These are phyloP conservation scores for Sorex araneus DNA, from an alignment of 2,113 vertebrate genomes.

Conservation along the genomic window DNA sequence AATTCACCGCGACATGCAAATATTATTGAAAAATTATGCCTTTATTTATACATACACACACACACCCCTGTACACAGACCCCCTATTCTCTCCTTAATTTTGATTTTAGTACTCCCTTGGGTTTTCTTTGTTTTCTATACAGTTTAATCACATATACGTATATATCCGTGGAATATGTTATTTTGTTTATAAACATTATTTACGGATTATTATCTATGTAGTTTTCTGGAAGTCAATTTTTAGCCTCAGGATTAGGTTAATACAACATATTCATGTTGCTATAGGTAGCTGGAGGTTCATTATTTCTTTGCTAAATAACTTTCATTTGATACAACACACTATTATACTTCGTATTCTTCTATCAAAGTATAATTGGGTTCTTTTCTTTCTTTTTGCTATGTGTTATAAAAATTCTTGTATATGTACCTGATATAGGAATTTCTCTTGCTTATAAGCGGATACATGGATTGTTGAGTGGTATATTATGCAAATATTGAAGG, in stretches of 20 bases:
- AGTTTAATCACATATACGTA: background rate
- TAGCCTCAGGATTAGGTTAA: background rate
- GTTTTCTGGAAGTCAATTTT: slow-evolving; percentile 50
- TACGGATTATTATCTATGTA: background rate
- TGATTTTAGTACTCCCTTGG: background rate
- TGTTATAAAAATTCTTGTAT: slow-evolving; percentile 13
- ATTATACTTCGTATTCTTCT: background rate
- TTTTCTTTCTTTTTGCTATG: slow-evolving; percentile 19
- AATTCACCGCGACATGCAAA: slow-evolving; percentile 4
- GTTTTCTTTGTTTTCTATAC: background rate
- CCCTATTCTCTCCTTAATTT: slow-evolving; percentile 6
- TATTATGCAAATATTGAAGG: slow-evolving; percentile 29
- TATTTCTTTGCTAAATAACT: slow-evolving; percentile 39
- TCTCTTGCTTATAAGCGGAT: slow-evolving; percentile 21
- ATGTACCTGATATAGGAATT: slow-evolving; percentile 17
- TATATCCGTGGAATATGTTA: background rate
- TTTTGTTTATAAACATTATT: slow-evolving; percentile 19
- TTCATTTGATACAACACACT: slow-evolving; percentile 5
- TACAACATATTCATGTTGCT: background rate
- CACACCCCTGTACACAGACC: no score
- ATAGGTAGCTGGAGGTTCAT: background rate
- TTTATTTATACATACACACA: no score
- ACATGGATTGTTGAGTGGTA: slow-evolving; percentile 25
- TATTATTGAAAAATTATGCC: background rate
- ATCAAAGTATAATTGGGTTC: slow-evolving; percentile 1